Percentiles rank a stretch among this genome's conserved stretches.
Conservation (phyloP, 2,888 invertebrate genomes). For the Sinopyrophorus schimmeli region DNA sequence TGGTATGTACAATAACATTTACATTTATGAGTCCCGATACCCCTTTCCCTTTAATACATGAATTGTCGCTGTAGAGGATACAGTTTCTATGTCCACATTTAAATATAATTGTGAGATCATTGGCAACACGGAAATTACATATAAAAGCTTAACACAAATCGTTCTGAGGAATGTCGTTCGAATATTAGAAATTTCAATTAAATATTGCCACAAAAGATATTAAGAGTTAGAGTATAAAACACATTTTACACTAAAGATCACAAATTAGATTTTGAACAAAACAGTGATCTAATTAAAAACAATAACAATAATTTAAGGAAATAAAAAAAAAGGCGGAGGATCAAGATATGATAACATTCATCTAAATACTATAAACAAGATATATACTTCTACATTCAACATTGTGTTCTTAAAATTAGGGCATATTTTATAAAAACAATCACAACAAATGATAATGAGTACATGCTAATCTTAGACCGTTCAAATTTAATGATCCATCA, state of each 20-base stretch:
- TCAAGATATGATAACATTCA: slow-evolving; percentile 35
- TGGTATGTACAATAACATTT: slow-evolving; percentile 44
- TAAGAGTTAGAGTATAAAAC: slow-evolving; percentile 33
- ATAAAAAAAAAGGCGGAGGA: slow-evolving; percentile 32
- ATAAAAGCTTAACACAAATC: slow-evolving; percentile 37
- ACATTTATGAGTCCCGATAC: slow-evolving; percentile 43
- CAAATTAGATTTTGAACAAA: slow-evolving; percentile 50
- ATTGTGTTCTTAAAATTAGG: slow-evolving; percentile 47
- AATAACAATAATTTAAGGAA: slow-evolving; percentile 38
- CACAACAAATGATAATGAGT: slow-evolving; percentile 52
- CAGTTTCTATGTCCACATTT: slow-evolving; percentile 30
- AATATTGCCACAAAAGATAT: slow-evolving; percentile 47
- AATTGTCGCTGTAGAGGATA: slow-evolving; percentile 20
- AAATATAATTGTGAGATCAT: slow-evolving; percentile 51
- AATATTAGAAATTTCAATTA: slow-evolving; percentile 33
- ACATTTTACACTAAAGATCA: slow-evolving; percentile 46
- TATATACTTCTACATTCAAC: slow-evolving; percentile 52
- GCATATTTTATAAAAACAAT: slow-evolving; percentile 52
- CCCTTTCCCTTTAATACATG: slow-evolving; percentile 33
- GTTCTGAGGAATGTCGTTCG: slow-evolving; percentile 18
- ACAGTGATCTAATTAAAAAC: slow-evolving; percentile 40
- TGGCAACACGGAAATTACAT: slow-evolving; percentile 41
- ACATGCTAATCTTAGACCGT: slow-evolving; percentile 35
- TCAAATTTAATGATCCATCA: slow-evolving; percentile 63
- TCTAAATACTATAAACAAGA: slow-evolving; percentile 44